These are phyloP conservation scores for Hipposideros armiger DNA, from an alignment of 2,113 vertebrate genomes.

Conservation along the genomic window DNA sequence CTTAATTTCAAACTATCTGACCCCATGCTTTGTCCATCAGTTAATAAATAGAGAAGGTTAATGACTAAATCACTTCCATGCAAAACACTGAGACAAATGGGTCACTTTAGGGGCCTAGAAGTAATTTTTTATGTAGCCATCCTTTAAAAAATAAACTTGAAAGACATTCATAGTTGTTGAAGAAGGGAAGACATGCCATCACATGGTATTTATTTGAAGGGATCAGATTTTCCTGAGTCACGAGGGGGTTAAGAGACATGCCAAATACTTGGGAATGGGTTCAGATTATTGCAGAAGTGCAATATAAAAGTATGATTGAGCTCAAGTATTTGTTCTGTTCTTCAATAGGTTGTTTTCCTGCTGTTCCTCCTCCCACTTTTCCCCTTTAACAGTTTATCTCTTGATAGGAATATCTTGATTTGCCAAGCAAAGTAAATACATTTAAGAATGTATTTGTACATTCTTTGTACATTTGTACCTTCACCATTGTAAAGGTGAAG, in stretches of 20 bases:
- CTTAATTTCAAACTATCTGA: conserved; percentile 12
- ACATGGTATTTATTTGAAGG: conserved; percentile 71
- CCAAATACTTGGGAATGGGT: conserved; percentile 77
- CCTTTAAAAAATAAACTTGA: conserved; percentile 74
- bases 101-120: not conserved
- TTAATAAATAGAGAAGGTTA: not conserved
- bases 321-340: conserved; percentile 58
- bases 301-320: conserved; percentile 61
- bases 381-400: conserved; percentile 39
- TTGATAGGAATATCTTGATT: conserved; percentile 28
- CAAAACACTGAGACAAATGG: not conserved
- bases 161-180: conserved; percentile 78
- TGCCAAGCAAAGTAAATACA: conserved; percentile 39
- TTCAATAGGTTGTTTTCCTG: conserved; percentile 25
- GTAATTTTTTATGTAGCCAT: conserved; percentile 58
- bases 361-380: conserved; percentile 7
- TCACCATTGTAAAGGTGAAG: no score
- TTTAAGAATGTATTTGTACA: not conserved
- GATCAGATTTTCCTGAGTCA: conserved; percentile 83
- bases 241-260: conserved; percentile 66
- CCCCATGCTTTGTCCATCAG: not conserved
- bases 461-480: not conserved
- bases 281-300: conserved; percentile 71
- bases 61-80: conserved; percentile 35
- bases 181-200: conserved; percentile 63